Base-by-base conservation (phyloP, 2,888 invertebrate species). In the Onchidella celtica region DNA sequence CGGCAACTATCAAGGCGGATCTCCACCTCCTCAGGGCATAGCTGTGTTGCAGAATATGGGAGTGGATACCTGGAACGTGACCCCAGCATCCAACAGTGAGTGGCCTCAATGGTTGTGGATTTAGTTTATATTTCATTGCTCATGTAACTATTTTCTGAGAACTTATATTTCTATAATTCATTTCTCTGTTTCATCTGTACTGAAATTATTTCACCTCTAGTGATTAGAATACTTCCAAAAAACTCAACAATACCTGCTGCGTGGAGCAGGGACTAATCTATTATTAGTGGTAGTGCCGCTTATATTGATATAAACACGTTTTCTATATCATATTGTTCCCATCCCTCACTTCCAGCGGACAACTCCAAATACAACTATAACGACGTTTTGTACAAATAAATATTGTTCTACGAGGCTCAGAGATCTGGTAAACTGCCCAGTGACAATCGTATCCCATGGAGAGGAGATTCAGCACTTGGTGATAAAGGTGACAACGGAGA, bases 321-420 rank as follows among this genome's bases (percentile, higher is more conserved):
- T n/a, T n/a, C n/a, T n/a, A n/a, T n/a, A n/a, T n/a, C n/a, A n/a
- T n/a, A 59, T n/a, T 59, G 17, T 59, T n/a, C 59, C n/a, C 3
- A 59, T 59, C 17, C n/a, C 9, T 17, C 24, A 59, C 4, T 59
- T 17, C 21, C 32, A 72, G 70, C 40, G 17, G 73, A 78, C 70
- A 61, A 34, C 29, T 70, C 78, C 17, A 87, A 87, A 63, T 88
- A 88, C 80, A 86, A 88, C 78, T 89, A 89, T 61, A 87, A 86
- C 24, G 90, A 91, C 55, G 88, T 88, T 9, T 85, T 92, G n/a
- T 81, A 83, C 66, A 90, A 90, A 79, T 91, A 91, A 6, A 87
- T 91, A 38, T 78, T 92, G 68, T 92, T 92, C 85, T 92, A 90
- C 80, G 92, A 92, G 84, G 91, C 91, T 9, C 91, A 92, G 84